phyloP scores from a whole-genome alignment of 2,888 invertebrate species.

The Heteromyza rotundicornis region DNA sequence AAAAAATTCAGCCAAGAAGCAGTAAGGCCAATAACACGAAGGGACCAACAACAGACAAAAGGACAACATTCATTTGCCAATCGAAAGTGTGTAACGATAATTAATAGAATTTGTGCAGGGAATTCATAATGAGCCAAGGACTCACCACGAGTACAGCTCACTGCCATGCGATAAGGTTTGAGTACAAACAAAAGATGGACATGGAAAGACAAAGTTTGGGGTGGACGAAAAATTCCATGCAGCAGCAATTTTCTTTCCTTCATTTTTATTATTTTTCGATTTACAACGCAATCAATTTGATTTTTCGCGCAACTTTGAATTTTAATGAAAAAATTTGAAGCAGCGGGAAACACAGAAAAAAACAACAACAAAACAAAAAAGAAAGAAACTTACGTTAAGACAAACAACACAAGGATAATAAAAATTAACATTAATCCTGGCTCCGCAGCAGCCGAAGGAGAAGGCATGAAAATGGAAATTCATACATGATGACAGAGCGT shows the following conservation, averaged over 20 bases:
- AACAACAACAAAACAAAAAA: background rate
- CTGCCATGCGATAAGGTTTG: background rate
- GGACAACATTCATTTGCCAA: constrained; percentile 31
- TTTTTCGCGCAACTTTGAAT: constrained; percentile 41
- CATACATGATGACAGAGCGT: constrained; percentile 31
- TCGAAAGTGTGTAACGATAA: constrained; percentile 59
- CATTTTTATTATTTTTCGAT: constrained; percentile 53
- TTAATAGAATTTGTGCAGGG: constrained; percentile 60
- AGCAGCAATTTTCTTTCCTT: constrained; percentile 6
- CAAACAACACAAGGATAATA: constrained; percentile 42
- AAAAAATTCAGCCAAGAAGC: background rate
- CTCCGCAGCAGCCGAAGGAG: constrained; percentile 19
- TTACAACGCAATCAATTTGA: constrained; percentile 40
- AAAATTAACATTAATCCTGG: constrained; percentile 52
- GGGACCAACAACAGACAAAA: constrained; percentile 17
- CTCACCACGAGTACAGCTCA: background rate
- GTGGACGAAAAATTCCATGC: constrained; percentile 6
- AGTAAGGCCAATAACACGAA: background rate
- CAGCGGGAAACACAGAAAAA: background rate
- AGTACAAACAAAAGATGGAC: background rate
- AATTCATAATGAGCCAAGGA: constrained; percentile 54
- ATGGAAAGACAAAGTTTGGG: too few relatives aligned
- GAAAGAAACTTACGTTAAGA: constrained; percentile 14
- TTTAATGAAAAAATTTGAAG: constrained; percentile 34
- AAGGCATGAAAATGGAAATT: constrained; percentile 8